phyloP scores from a whole-genome alignment of 2,888 invertebrate species.

The Vannuccia rotundouncinata region DNA sequence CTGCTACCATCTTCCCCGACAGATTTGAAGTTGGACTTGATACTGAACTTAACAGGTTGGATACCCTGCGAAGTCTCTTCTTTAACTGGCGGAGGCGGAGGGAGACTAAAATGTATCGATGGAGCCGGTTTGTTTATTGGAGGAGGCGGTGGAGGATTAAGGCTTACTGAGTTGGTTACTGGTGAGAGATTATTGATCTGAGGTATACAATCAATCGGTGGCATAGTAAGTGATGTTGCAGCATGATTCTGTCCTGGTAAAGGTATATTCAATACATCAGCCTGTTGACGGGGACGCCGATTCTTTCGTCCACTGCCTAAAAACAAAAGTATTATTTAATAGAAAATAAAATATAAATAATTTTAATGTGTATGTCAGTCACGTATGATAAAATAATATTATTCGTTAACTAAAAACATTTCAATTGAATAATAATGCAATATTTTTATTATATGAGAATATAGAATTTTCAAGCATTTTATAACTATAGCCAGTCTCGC shows the following conservation, averaged over 20 bases:
- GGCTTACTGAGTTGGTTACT: too few species aligned
- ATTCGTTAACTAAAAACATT: neutral
- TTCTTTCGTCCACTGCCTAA: neutral
- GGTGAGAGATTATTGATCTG: too few species aligned
- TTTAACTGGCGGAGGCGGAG: neutral
- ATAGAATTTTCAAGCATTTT: neutral
- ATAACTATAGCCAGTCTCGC: neutral
- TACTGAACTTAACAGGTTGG: constrained; percentile 1
- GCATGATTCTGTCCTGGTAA: neutral
- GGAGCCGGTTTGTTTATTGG: neutral
- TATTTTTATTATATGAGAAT: neutral
- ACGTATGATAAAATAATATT: neutral
- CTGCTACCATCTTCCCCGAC: neutral
- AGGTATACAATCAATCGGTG: neutral
- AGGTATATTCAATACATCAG: neutral
- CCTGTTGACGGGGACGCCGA: neutral
- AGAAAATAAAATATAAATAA: neutral
- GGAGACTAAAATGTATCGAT: neutral
- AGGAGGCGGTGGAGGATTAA: neutral
- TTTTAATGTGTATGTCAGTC: neutral
- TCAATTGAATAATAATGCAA: neutral
- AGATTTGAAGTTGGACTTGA: neutral
- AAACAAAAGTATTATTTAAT: neutral
- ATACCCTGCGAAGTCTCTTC: neutral
- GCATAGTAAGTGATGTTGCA: neutral